phyloP scores from a whole-genome alignment of 2,113 vertebrate genomes.

The Aptenodytes forsteri region DNA sequence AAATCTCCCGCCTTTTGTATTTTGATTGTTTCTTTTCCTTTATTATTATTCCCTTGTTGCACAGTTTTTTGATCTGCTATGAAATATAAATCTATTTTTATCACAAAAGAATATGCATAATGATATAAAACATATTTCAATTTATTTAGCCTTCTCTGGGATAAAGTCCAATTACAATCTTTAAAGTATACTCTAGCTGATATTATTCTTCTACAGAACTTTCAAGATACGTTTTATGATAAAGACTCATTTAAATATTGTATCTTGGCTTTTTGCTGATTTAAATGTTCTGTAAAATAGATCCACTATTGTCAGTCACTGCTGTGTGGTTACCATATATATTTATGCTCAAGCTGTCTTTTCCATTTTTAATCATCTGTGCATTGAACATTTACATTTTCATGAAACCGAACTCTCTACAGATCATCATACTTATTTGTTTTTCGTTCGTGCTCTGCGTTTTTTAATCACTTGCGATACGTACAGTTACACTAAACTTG shows the following conservation, averaged over 20 bases:
- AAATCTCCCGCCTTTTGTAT: slow-evolving; percentile 37
- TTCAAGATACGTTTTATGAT: slow-evolving; percentile 61
- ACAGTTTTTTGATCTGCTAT: slow-evolving; percentile 47
- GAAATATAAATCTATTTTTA: slow-evolving; percentile 68
- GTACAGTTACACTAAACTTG: neutral
- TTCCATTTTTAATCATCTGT: slow-evolving; percentile 11
- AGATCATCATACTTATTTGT: neutral
- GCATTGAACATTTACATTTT: neutral
- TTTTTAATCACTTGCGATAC: neutral
- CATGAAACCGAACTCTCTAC: neutral
- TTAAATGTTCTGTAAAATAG: slow-evolving; percentile 39
- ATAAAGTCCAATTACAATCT: slow-evolving; percentile 69
- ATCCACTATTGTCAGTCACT: slow-evolving; percentile 6
- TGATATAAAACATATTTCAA: slow-evolving; percentile 69
- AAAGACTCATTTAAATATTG: slow-evolving; percentile 52
- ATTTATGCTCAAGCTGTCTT: slow-evolving; percentile 2
- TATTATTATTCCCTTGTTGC: slow-evolving; percentile 57
- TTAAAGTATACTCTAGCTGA: slow-evolving; percentile 63
- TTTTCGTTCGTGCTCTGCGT: neutral
- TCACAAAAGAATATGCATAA: slow-evolving; percentile 67
- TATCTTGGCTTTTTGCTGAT: slow-evolving; percentile 28
- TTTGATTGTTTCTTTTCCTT: slow-evolving; percentile 67
- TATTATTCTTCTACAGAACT: slow-evolving; percentile 40
- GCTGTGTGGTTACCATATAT: neutral
- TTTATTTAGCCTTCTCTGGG: slow-evolving; percentile 71